These are phyloP conservation scores for Chaetodon trifascialis DNA, from an alignment of 2,113 vertebrate genomes.

Conservation along the genomic window DNA sequence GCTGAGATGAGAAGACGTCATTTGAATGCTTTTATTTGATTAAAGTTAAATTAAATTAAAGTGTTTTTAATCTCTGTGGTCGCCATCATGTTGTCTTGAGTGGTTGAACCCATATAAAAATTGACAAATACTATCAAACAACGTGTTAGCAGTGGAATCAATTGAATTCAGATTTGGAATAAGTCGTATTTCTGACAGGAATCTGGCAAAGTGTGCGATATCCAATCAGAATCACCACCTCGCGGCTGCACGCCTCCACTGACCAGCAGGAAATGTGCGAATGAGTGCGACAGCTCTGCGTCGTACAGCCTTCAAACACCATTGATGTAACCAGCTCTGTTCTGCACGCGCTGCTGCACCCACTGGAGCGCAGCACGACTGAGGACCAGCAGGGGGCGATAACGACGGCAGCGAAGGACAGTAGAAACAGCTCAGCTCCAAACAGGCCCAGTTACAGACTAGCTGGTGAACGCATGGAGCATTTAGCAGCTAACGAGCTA, in stretches of 20 bases:
- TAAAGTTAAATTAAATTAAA: neutral
- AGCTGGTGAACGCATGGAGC: neutral
- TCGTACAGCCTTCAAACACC: neutral
- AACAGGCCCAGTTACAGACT: neutral
- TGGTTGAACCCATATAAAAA: neutral
- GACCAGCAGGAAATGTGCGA: neutral
- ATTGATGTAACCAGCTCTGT: slow-evolving; percentile 8
- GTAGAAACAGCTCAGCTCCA: no score
- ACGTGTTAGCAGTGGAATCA: no score
- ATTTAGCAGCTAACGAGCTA: neutral
- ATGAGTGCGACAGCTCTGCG: neutral
- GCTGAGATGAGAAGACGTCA: neutral
- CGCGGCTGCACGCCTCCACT: no score
- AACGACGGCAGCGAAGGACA: neutral
- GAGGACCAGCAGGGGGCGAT: no score
- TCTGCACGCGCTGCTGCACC: neutral
- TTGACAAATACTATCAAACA: no score
- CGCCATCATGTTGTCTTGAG: no score
- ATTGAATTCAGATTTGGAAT: neutral
- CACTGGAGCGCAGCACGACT: no score
- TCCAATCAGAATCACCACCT: no score
- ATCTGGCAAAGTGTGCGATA: no score
- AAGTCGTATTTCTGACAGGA: no score
- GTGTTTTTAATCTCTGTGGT: neutral
- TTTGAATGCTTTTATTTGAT: neutral